These are phyloP conservation scores for Australoheros scitulus DNA, from an alignment of 2,113 vertebrate genomes.

Conservation along the genomic window DNA sequence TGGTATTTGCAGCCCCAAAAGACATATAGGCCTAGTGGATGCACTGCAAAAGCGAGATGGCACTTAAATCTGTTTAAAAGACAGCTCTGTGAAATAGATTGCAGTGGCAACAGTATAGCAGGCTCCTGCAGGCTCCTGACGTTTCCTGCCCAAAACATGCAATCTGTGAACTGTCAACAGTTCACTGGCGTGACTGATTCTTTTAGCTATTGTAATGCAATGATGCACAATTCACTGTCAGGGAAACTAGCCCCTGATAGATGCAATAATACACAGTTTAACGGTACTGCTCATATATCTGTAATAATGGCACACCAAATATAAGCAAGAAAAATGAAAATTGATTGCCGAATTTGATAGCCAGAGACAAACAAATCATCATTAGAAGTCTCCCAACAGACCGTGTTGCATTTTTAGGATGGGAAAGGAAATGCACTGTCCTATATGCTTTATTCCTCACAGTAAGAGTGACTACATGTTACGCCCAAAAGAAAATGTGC, in stretches of 20 bases:
- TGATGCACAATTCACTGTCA: constrained; percentile 18
- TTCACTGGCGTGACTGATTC: constrained; percentile 24
- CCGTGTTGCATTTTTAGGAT: constrained; percentile 15
- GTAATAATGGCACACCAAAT: not conserved
- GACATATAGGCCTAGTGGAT: not conserved
- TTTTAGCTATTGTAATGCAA: constrained; percentile 30
- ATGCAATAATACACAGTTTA: constrained; percentile 3
- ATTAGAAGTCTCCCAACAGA: not conserved
- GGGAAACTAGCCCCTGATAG: constrained; percentile 4
- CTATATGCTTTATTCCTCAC: constrained; percentile 5
- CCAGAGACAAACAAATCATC: constrained; percentile 15
- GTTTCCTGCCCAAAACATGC: constrained; percentile 37
- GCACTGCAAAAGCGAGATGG: not conserved
- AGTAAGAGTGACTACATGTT: not conserved
- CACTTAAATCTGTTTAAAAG: not conserved
- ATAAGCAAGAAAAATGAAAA: constrained; percentile 10
- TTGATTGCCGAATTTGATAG: constrained; percentile 1
- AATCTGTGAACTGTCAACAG: constrained; percentile 29
- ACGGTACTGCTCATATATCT: not conserved
- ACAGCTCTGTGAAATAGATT: not conserved
- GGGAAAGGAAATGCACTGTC: constrained; percentile 4
- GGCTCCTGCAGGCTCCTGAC: constrained; percentile 27
- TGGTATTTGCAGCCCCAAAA: not conserved
- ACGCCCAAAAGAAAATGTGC: constrained; percentile 7
- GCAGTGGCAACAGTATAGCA: constrained; percentile 14